Conservation (phyloP, 2,888 invertebrate genomes). For the Aquatica leii region DNA sequence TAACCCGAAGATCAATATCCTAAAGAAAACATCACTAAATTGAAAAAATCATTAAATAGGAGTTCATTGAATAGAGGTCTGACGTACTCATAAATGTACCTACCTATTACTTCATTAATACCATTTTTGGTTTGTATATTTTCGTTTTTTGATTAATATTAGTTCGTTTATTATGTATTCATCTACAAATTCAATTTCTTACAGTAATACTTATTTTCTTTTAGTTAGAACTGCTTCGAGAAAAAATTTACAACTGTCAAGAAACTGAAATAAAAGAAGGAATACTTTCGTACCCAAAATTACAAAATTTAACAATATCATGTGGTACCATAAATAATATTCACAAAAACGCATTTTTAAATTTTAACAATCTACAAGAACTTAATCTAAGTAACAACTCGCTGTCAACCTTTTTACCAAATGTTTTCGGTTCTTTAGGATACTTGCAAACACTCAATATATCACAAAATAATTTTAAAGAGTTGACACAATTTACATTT, state of each 20-base stretch:
- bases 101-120: no score
- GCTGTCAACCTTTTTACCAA: conserved; percentile 35
- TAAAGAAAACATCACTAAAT: no score
- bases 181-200: no score
- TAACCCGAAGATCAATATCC: no score
- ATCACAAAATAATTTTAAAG: conserved; percentile 38
- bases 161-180: no score
- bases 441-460: conserved; percentile 37
- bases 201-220: no score
- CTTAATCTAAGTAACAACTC: conserved; percentile 40
- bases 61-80: no score
- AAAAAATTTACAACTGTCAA: conserved; percentile 19
- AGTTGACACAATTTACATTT: conserved; percentile 37
- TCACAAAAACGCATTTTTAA: conserved; percentile 34
- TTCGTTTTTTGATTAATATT: no score
- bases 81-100: no score
- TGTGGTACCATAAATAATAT: conserved; percentile 33
- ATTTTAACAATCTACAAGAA: conserved; percentile 30
- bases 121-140: no score
- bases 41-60: no score
- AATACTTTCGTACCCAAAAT: conserved; percentile 36
- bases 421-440: conserved; percentile 34
- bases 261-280: conserved; percentile 18
- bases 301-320: conserved; percentile 34
- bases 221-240: conserved; percentile 14